Conservation (phyloP, 2,888 invertebrate species). For the Folsomia manolachei region DNA sequence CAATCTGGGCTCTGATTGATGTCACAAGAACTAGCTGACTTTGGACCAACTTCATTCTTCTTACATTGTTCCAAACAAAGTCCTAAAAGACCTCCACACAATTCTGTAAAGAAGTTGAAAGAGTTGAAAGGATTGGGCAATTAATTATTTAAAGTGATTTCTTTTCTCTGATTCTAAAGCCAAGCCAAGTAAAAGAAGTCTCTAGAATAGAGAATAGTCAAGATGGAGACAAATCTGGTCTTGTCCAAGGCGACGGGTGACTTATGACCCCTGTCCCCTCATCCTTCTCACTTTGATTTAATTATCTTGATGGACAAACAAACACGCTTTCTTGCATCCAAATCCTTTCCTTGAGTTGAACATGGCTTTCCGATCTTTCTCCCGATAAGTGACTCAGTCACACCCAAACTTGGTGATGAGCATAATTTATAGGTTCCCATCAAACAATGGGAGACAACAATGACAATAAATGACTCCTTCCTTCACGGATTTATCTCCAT, state of each 20-base stretch:
- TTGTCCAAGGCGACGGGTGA: background rate
- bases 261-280: background rate
- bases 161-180: no score
- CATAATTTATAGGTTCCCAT: no score
- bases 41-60: no score
- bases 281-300: conserved; percentile 24
- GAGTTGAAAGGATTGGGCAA: background rate
- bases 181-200: no score
- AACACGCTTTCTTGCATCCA: conserved; percentile 9
- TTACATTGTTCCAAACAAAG: no score
- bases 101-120: no score
- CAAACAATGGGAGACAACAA: background rate
- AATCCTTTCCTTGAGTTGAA: background rate
- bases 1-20: no score
- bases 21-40: no score
- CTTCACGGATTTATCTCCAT: background rate
- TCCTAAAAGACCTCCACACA: no score
- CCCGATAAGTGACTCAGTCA: background rate
- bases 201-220: background rate
- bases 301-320: conserved; percentile 31
- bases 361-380: background rate
- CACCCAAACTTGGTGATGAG: background rate
- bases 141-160: background rate
- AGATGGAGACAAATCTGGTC: background rate
- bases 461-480: background rate